Evolutionary conservation across 2,888 invertebrate species (phyloP).

Genomic region (Rhagophthalmus giganteus): DNA sequence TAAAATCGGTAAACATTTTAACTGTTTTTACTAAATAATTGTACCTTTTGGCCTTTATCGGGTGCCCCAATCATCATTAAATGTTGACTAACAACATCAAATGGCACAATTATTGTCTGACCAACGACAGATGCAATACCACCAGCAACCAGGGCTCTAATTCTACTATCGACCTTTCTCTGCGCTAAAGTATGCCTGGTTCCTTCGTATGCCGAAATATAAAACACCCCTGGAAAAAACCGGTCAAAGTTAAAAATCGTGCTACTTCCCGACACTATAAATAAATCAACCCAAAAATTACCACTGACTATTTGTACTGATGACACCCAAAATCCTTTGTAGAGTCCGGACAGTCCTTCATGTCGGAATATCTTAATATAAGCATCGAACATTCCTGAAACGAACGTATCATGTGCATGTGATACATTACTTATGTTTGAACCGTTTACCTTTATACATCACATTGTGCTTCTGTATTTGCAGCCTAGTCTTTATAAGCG

Average conservation of each 20-base stretch:
- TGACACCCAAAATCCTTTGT: conserved; percentile 94
- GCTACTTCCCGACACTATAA: too few relatives aligned
- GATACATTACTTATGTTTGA: neutral
- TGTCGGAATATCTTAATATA: conserved; percentile 80
- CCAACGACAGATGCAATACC: conserved; percentile 90
- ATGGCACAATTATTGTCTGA: conserved; percentile 94
- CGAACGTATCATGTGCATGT: neutral
- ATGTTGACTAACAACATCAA: conserved; percentile 96
- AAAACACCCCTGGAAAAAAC: conserved; percentile 75
- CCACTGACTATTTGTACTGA: conserved; percentile 66
- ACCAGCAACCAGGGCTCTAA: conserved; percentile 84
- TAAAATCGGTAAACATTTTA: too few relatives aligned
- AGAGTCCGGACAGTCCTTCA: conserved; percentile 86
- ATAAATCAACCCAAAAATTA: conserved; percentile 42
- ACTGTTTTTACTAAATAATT: neutral
- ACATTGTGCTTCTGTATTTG: conserved; percentile 84
- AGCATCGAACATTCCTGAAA: conserved; percentile 79
- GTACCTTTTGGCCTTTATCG: conserved; percentile 42
- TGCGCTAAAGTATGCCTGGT: conserved; percentile 78
- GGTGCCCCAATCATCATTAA: conserved; percentile 85
- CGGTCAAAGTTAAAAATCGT: too few relatives aligned
- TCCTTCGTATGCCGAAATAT: conserved; percentile 93
- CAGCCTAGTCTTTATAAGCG: conserved; percentile 91
- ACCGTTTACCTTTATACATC: conserved; percentile 72
- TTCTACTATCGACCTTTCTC: conserved; percentile 64